Conservation (phyloP, 2,113 vertebrate species). For the Chaetodon trifascialis region DNA sequence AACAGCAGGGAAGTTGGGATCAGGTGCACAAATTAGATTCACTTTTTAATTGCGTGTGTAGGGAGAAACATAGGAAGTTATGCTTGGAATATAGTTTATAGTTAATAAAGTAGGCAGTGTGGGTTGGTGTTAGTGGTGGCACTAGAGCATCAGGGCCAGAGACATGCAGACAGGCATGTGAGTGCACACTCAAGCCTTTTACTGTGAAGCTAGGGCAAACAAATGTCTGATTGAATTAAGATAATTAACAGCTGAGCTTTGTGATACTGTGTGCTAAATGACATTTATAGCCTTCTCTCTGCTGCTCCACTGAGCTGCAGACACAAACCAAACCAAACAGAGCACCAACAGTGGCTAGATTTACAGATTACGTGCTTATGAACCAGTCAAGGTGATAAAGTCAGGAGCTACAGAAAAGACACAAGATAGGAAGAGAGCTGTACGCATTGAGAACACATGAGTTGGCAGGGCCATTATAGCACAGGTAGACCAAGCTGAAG, state of each 20-base stretch:
- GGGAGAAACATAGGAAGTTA: background rate
- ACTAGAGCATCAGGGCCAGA: background rate
- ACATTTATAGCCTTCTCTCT: slow-evolving; percentile 10
- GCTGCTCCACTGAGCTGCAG: slow-evolving; percentile 15
- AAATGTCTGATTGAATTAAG: slow-evolving; percentile 48
- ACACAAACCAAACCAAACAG: slow-evolving; percentile 23
- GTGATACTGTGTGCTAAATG: slow-evolving; percentile 40
- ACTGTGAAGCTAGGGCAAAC: slow-evolving; percentile 6
- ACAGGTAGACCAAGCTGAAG: slow-evolving; percentile 26
- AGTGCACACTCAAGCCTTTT: background rate
- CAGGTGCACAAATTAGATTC: background rate
- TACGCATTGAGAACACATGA: slow-evolving; percentile 19
- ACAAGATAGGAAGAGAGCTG: slow-evolving; percentile 23
- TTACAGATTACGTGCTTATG: slow-evolving; percentile 22
- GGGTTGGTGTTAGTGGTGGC: background rate
- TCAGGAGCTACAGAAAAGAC: slow-evolving; percentile 1
- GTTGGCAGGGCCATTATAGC: slow-evolving; percentile 28
- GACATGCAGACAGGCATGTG: slow-evolving; percentile 2
- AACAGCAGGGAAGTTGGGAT: background rate
- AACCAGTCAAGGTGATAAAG: slow-evolving; percentile 23
- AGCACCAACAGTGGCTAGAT: slow-evolving; percentile 6
- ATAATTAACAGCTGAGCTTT: slow-evolving; percentile 56
- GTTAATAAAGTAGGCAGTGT: slow-evolving; percentile 19
- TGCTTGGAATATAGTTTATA: background rate
- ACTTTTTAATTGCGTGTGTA: background rate